Base-by-base conservation (phyloP, 2,888 invertebrate genomes). In the Epinotia nisella region DNA sequence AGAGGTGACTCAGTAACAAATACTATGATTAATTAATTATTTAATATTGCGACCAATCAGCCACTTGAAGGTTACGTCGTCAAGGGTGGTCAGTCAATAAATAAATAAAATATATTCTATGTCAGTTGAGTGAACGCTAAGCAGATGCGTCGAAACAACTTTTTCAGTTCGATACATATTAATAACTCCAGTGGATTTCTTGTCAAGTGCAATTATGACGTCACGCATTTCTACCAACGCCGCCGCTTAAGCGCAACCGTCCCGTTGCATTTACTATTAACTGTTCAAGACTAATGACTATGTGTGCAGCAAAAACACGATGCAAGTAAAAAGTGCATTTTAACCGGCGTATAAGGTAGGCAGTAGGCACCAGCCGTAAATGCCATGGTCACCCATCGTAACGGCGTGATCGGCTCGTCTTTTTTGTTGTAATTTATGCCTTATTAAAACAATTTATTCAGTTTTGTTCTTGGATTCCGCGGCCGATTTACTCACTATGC, bases 321-420 rank as follows among this genome's bases (percentile, higher is more conserved):
- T 39, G 39, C 65, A 35, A 29, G 72, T 61, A 91, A 91, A 91
- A 91, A 91, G 85, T 84, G 87, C 87, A 90, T 87, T 86, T 84
- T 81, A 86, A 79, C 83, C 81, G 80, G 87, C 89, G 87, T 90
- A 86, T 88, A 88, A 76, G 87, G 89, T 79, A 81, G 76, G 76
- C 88, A 90, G 89, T 79, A 81, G 76, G 76, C 88, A 90, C 82
- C 89, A 84, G 89, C 88, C 93, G 93, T 93, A 93, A 93, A 93
- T 93, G 91, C 93, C 93, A 93, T 87, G 92, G 89, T 85, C 92
- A 92, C 78, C 90, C 90, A 90, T 88, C 86, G 93, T 89, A 87
- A 91, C 92, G 85, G 83, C 87, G 85, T 85, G 88, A 88, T 90
- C 88, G 83, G 78, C 76, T 79, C 83, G 79, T 83, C 84, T 87